A percentile compares a stretch with the other conserved stretches of the same genome.
Conservation (phyloP, 2,797 vertebrate genomes). For the Heteromormyrus szaboi region DNA sequence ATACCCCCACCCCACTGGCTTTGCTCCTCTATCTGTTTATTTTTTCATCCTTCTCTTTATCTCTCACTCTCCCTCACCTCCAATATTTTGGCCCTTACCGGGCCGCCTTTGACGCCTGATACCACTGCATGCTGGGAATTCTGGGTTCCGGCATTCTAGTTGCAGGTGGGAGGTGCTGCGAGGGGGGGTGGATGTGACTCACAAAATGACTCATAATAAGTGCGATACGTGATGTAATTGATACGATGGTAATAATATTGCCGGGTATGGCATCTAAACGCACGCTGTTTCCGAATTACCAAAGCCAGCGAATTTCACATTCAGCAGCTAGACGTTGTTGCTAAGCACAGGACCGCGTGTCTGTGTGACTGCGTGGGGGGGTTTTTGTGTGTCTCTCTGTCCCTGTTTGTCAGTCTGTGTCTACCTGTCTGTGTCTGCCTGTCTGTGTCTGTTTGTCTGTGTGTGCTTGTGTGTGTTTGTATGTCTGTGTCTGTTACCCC, state of each 20-base stretch:
- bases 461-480: neutral
- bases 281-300: constrained; percentile 4
- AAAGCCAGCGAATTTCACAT: neutral
- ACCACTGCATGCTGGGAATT: neutral
- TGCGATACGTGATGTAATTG: constrained; percentile 19
- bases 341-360: neutral
- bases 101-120: no score
- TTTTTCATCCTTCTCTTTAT: constrained; percentile 15
- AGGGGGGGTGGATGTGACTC: neutral
- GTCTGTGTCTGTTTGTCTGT: neutral
- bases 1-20: neutral
- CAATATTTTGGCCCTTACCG: neutral
- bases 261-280: constrained; percentile 8
- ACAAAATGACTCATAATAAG: constrained; percentile 15
- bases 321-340: neutral
- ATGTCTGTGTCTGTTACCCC: neutral
- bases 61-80: neutral
- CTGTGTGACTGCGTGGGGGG: neutral
- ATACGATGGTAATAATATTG: constrained; percentile 17
- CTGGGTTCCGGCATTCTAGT: neutral
- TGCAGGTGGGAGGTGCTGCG: constrained; percentile 10
- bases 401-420: neutral
- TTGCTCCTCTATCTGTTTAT: neutral
- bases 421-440: neutral
- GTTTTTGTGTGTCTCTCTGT: neutral